These are phyloP conservation scores for Palythoa heliodiscus DNA, from an alignment of 92 coral and sea anemone genomes.

Conservation along the genomic window DNA sequence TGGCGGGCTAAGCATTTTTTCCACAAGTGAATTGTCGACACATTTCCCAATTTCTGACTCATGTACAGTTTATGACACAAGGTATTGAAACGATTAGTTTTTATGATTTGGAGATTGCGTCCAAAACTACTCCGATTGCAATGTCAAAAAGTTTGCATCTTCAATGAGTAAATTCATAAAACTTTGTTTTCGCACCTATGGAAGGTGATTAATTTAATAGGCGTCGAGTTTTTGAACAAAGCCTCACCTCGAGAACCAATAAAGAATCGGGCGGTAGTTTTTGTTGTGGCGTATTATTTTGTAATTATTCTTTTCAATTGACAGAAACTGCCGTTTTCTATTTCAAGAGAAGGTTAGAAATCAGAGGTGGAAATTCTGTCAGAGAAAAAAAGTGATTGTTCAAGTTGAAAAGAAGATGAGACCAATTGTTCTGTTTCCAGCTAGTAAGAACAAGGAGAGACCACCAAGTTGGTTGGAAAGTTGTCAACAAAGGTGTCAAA, in stretches of 20 bases:
- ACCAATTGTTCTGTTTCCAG: slow-evolving; percentile 26
- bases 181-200: slow-evolving; percentile 35
- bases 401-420: slow-evolving; percentile 29
- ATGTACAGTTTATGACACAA: not conserved
- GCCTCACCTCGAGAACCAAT: slow-evolving; percentile 35
- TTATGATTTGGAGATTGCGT: not conserved
- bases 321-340: slow-evolving; percentile 2
- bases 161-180: not conserved
- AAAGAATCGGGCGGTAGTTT: slow-evolving; percentile 30
- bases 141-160: not conserved
- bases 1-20: not conserved
- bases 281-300: slow-evolving; percentile 32
- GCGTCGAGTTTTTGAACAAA: slow-evolving; percentile 38
- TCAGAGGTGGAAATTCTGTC: slow-evolving; percentile 15
- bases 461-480: slow-evolving; percentile 34
- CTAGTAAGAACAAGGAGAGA: not conserved
- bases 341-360: not conserved
- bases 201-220: slow-evolving; percentile 36
- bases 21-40: not conserved
- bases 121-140: not conserved
- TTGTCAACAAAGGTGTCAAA: slow-evolving; percentile 25
- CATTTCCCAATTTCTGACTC: not conserved
- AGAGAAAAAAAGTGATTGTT: slow-evolving; percentile 8
- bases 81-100: not conserved
- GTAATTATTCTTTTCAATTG: slow-evolving; percentile 35